phyloP scores from a whole-genome alignment of 2,888 invertebrate species.

The Eilema griseolum region DNA sequence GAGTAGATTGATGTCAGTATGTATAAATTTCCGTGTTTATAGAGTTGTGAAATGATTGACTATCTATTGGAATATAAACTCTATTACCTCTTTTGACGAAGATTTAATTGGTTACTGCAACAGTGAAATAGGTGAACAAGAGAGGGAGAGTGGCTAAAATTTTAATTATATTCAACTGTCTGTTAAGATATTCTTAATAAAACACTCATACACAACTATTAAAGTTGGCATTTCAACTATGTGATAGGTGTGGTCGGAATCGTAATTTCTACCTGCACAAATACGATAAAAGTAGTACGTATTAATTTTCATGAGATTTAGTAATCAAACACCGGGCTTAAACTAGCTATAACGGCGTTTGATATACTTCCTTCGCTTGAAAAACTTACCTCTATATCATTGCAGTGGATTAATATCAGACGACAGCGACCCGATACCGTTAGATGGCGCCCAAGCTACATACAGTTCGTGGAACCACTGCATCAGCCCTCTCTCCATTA shows the following conservation, averaged over 20 bases:
- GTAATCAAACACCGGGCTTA: constrained; percentile 7
- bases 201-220: constrained; percentile 9
- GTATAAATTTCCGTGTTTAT: neutral
- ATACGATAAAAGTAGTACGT: constrained; percentile 8
- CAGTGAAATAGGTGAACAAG: neutral
- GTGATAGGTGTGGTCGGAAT: constrained; percentile 16
- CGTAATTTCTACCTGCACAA: constrained; percentile 18
- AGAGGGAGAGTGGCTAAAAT: neutral
- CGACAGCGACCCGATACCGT: constrained; percentile 44
- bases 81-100: neutral
- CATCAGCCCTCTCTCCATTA: constrained; percentile 42
- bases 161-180: neutral
- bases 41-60: neutral
- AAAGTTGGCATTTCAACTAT: constrained; percentile 20
- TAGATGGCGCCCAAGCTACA: constrained; percentile 41
- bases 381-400: constrained; percentile 34
- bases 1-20: too few relatives aligned
- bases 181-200: neutral
- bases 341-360: constrained; percentile 3
- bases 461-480: constrained; percentile 47
- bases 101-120: neutral
- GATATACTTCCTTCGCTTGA: neutral
- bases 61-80: neutral
- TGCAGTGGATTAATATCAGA: constrained; percentile 41
- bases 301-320: constrained; percentile 10